Evolutionary conservation across 1,140 invertebrate species (phyloP), one percentile per base, ranked within the genome.

Genomic region (Pachyrhynchus sulphureomaculatus): DNA sequence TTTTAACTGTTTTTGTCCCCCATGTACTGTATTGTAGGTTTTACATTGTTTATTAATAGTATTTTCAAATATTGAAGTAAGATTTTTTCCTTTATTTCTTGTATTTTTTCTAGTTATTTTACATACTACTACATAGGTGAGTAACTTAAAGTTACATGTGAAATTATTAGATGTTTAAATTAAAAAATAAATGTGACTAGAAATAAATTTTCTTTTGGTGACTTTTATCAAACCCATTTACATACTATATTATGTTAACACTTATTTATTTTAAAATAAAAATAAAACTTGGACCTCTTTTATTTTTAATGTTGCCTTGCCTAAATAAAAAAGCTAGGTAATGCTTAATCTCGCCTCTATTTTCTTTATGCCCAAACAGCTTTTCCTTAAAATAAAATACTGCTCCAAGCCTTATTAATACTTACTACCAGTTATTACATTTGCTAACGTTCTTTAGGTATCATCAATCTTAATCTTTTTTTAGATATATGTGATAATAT

Each of bases 81-180:
- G 62, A 55, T 45, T 47, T 48, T 55, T 65, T 52, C 51, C 23
- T 59, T 47, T 53, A 23, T 42, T 47, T 52, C 52, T 56, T 56
- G 20, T 59, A 51, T 45, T 53, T 39, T 12, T 37, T 39, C 18
- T 45, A 44, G 36, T 49, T 60, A 60, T 36, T 53, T 57, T 45
- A 60, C 55, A 37, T 55, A 52, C 36, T 56, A 49, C 24, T 52
- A 41, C 39, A 57, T 58, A 63, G 51, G 49, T 34, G n/a, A 42
- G 55, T 62, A 66, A 66, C 62, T 55, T 18, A 53, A 59, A 48
- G 68, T 70, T 70, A 68, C 66, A 62, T 67, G 61, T 65, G 66
- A 68, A 68, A 69, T 66, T 68, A 71, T 69, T 72, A 71, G 69
- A 69, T 72, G 69, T 72, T 69, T 72, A 71, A 72, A 72, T 71